Conservation (phyloP, 2,888 invertebrate genomes). For the Mycalesis mineus region DNA sequence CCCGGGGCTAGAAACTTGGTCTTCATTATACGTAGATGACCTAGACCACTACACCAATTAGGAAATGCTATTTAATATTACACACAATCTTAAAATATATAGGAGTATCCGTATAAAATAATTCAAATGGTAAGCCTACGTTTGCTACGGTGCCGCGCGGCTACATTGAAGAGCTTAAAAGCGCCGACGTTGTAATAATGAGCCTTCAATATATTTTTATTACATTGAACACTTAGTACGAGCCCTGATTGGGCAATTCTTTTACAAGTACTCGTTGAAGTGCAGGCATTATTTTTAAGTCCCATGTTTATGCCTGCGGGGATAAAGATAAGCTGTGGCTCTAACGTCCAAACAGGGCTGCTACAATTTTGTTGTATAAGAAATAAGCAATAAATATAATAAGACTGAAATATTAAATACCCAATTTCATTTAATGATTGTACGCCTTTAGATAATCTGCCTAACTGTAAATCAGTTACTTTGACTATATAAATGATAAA, state of each 20-base stretch:
- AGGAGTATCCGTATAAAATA: not conserved
- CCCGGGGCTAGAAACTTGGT: no score
- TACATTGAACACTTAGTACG: conserved; percentile 21
- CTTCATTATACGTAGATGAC: no score
- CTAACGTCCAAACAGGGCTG: conserved; percentile 21
- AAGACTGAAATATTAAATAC: no score
- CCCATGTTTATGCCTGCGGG: conserved; percentile 3
- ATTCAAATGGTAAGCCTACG: conserved; percentile 1
- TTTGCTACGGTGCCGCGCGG: conserved; percentile 15
- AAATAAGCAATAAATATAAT: not conserved
- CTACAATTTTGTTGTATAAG: not conserved
- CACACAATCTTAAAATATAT: not conserved
- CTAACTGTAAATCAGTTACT: no score
- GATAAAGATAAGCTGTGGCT: conserved; percentile 12
- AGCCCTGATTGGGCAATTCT: conserved; percentile 6
- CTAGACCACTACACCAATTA: no score
- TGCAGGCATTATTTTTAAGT: conserved; percentile 13
- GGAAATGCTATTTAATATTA: not conserved
- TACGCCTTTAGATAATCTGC: no score
- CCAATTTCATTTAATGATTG: no score
- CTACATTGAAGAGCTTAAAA: conserved; percentile 55
- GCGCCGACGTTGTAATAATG: conserved; percentile 33
- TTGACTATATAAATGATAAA: no score
- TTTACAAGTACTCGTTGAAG: conserved; percentile 20
- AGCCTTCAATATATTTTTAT: conserved; percentile 17